These are phyloP conservation scores for Kradibia gibbosae DNA, from an alignment of 1,140 invertebrate species.

Conservation along the genomic window DNA sequence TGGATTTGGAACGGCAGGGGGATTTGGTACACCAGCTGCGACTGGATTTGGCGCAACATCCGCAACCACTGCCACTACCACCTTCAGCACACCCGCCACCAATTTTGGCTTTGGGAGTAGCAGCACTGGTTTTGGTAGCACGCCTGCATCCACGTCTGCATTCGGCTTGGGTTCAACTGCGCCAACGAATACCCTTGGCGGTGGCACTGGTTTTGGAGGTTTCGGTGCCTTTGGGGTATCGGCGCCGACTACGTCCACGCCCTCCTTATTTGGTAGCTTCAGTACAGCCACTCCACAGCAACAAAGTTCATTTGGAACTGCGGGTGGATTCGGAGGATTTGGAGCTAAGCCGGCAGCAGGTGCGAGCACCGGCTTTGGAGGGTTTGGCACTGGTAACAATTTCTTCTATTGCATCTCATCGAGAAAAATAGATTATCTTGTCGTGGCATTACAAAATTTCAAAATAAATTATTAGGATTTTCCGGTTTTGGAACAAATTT, in stretches of 20 bases:
- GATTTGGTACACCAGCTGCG: constrained; percentile 55
- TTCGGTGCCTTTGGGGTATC: constrained; percentile 67
- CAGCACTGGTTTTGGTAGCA: constrained; percentile 50
- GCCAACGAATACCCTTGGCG: constrained; percentile 58
- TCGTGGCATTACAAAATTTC: not conserved
- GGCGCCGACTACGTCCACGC: constrained; percentile 65
- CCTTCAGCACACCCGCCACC: constrained; percentile 58
- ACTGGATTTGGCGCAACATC: constrained; percentile 59
- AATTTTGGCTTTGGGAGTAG: constrained; percentile 66
- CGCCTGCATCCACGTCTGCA: constrained; percentile 66
- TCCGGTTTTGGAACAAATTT: constrained; percentile 59
- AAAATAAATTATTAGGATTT: constrained; percentile 51
- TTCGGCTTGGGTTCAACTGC: constrained; percentile 66
- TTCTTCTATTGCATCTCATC: not conserved
- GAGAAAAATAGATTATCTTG: not conserved
- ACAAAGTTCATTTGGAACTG: constrained; percentile 72
- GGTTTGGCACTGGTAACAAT: constrained; percentile 62
- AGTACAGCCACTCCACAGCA: constrained; percentile 60
- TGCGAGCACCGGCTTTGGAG: constrained; percentile 73
- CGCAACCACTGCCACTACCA: constrained; percentile 56
- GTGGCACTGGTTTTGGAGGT: constrained; percentile 61
- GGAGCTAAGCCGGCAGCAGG: constrained; percentile 67
- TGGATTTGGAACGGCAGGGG: constrained; percentile 67
- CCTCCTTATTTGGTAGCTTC: constrained; percentile 67
- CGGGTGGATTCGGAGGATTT: constrained; percentile 72